Conservation (phyloP, 1,140 invertebrate species). For the Daktulosphaira vitifoliae region DNA sequence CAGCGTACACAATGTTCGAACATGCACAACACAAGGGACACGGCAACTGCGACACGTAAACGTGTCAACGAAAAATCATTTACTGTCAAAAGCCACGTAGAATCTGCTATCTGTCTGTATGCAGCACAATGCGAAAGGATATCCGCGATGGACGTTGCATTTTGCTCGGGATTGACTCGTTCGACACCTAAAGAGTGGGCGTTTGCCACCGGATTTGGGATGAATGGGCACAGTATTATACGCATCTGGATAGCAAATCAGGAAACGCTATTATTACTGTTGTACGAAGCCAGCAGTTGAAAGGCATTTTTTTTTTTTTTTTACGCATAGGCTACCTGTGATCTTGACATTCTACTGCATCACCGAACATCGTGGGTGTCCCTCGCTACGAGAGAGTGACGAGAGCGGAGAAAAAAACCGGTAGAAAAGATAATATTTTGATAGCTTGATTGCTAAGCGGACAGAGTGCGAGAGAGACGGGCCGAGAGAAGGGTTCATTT, state of each 20-base stretch:
- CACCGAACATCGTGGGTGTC: constrained; percentile 24
- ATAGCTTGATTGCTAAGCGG: constrained; percentile 28
- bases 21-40: neutral
- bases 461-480: neutral
- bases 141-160: constrained; percentile 19
- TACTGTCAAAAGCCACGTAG: constrained; percentile 5
- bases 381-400: neutral
- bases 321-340: constrained; percentile 3
- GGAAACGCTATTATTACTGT: neutral
- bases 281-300: constrained; percentile 16
- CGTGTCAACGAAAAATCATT: neutral
- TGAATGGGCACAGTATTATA: constrained; percentile 18
- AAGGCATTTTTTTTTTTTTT: constrained; percentile 7
- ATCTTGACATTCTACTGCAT: constrained; percentile 26
- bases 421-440: constrained; percentile 32
- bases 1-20: neutral
- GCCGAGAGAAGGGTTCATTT: constrained; percentile 6
- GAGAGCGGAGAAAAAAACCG: constrained; percentile 14
- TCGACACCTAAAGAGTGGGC: constrained; percentile 18
- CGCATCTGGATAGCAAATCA: constrained; percentile 13
- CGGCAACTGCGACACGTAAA: neutral
- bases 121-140: neutral
- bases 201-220: constrained; percentile 18
- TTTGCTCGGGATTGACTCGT: constrained; percentile 20
- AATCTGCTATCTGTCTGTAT: too few species aligned